Percentiles rank a stretch among this genome's conserved stretches.
Conservation (phyloP, 2,797 vertebrate genomes). For the Halcyon chelicuti region DNA sequence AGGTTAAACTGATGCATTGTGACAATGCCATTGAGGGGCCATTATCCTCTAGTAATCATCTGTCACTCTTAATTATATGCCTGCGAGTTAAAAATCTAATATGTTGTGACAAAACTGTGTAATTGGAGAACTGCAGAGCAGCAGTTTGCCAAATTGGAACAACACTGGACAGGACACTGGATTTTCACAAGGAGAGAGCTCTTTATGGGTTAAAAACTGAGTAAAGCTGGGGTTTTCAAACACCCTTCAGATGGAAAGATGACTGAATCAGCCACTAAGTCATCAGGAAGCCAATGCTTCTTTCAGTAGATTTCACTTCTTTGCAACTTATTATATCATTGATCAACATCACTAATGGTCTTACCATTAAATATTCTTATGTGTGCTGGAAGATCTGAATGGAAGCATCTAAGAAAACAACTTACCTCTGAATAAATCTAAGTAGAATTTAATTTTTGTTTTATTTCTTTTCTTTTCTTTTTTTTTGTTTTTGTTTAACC, state of each 20-base stretch:
- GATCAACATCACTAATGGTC: not conserved
- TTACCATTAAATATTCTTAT: not conserved
- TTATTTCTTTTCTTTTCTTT: not conserved
- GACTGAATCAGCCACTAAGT: not conserved
- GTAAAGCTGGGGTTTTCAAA: not conserved
- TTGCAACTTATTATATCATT: not conserved
- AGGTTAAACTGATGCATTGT: conserved; percentile 56
- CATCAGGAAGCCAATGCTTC: not conserved
- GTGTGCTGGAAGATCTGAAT: not conserved
- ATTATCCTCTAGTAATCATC: conserved; percentile 47
- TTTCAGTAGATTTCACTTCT: not conserved
- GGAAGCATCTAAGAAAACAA: not conserved
- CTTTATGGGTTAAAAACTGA: not conserved
- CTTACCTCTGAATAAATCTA: not conserved
- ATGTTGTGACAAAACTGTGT: conserved; percentile 45
- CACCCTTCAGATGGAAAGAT: not conserved
- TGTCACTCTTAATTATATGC: conserved; percentile 52
- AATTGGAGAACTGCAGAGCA: conserved; percentile 24
- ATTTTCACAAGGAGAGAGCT: not conserved
- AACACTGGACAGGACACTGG: not conserved
- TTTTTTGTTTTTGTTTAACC: not conserved
- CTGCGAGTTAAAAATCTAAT: conserved; percentile 15
- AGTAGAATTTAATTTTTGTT: not conserved
- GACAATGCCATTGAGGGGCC: conserved; percentile 25
- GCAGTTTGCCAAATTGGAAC: not conserved